A percentile compares a stretch with the other conserved stretches of the same genome.
phyloP scores from a whole-genome alignment of 2,888 invertebrate genomes.

The Seira sanloemensis region DNA sequence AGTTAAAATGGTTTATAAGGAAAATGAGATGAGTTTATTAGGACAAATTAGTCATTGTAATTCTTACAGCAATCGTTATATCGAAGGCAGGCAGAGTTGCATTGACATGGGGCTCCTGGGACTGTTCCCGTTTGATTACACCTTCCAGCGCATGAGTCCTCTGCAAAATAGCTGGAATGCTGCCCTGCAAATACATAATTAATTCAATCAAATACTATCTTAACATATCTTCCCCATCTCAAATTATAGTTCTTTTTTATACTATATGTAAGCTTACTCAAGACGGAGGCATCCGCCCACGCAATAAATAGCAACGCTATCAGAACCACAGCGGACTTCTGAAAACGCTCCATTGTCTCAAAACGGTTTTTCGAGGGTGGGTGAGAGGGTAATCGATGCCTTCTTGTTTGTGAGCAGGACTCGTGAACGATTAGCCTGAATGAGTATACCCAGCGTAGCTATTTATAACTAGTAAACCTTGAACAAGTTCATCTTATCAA shows the following conservation, averaged over 20 bases:
- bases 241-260: not conserved
- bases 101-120: slow-evolving; percentile 61
- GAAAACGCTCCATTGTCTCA: not conserved
- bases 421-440: not conserved
- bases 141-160: slow-evolving; percentile 63
- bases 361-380: not conserved
- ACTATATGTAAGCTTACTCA: not conserved
- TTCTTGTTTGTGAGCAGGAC: not conserved
- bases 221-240: not conserved
- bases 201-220: not conserved
- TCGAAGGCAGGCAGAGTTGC: slow-evolving; percentile 58
- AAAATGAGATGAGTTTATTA: not conserved
- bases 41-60: not conserved
- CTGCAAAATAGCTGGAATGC: not conserved
- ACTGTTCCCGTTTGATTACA: slow-evolving; percentile 60
- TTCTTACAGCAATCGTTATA: slow-evolving; percentile 65
- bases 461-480: no score
- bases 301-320: not conserved
- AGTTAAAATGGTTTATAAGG: not conserved
- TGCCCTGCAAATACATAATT: not conserved
- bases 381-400: not conserved
- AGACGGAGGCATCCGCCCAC: not conserved
- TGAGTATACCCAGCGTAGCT: slow-evolving; percentile 70
- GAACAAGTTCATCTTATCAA: no score
- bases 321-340: not conserved